Evolutionary conservation across 2,888 invertebrate species (phyloP).

Genomic region (Tanypteryx hageni): DNA sequence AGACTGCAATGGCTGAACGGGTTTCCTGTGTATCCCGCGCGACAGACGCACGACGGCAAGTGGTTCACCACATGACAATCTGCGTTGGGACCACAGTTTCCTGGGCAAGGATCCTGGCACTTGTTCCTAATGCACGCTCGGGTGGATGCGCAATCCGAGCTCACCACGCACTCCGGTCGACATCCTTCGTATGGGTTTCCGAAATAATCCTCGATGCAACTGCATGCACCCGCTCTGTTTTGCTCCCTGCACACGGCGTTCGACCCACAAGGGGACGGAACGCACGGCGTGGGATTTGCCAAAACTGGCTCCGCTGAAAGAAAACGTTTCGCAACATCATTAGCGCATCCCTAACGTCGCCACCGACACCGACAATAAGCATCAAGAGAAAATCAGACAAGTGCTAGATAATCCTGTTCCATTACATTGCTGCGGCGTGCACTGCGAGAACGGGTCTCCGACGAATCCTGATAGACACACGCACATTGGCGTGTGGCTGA

Average conservation of each 20-base stretch:
- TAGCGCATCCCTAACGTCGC: not conserved
- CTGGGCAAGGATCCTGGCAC: constrained; percentile 83
- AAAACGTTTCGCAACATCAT: constrained; percentile 50
- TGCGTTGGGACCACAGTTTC: constrained; percentile 83
- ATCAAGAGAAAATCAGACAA: not conserved
- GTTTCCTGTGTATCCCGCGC: constrained; percentile 83
- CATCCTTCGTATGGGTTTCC: constrained; percentile 89
- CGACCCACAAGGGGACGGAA: constrained; percentile 85
- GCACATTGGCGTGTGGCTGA: constrained; percentile 72
- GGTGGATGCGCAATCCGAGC: constrained; percentile 81
- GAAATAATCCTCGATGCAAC: constrained; percentile 82
- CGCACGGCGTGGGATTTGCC: constrained; percentile 80
- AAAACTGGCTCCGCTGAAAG: constrained; percentile 69
- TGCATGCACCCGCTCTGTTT: constrained; percentile 76
- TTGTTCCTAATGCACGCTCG: constrained; percentile 82
- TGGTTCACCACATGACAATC: constrained; percentile 84
- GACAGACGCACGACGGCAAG: constrained; percentile 84
- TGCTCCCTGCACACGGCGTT: constrained; percentile 73
- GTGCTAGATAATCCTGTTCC: not conserved
- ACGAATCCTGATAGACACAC: constrained; percentile 72
- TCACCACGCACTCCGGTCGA: constrained; percentile 84
- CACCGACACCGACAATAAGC: not conserved
- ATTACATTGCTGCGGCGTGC: constrained; percentile 67
- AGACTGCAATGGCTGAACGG: constrained; percentile 83
- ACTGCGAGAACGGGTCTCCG: constrained; percentile 71